These are phyloP conservation scores for Papilio dardanus DNA, from an alignment of 1,140 invertebrate genomes.

Conservation along the genomic window DNA sequence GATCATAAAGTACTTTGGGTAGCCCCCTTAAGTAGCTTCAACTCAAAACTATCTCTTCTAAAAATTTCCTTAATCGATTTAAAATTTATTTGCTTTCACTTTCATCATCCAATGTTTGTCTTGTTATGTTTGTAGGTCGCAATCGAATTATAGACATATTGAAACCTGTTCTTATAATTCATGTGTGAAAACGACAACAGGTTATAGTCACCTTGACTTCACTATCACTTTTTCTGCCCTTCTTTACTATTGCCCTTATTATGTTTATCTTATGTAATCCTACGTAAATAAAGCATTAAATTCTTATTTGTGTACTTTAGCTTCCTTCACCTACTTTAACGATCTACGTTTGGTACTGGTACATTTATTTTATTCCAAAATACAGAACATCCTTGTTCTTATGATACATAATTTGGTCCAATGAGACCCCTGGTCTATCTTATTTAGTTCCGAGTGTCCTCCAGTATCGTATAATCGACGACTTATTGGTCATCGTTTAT, in stretches of 20 bases:
- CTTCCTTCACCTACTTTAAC: too few species aligned
- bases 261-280: neutral
- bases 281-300: neutral
- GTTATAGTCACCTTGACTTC: slow-evolving; percentile 24
- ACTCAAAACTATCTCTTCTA: slow-evolving; percentile 39
- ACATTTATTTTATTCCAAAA: too few species aligned
- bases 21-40: neutral
- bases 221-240: slow-evolving; percentile 1
- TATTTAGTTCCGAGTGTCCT: too few species aligned
- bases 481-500: too few species aligned
- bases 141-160: slow-evolving; percentile 27
- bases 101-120: slow-evolving; percentile 41
- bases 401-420: too few species aligned
- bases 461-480: too few species aligned
- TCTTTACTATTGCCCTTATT: neutral
- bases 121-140: slow-evolving; percentile 36
- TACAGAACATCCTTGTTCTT: too few species aligned
- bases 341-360: too few species aligned
- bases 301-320: neutral
- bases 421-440: too few species aligned
- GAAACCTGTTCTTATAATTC: slow-evolving; percentile 22
- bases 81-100: slow-evolving; percentile 55
- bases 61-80: slow-evolving; percentile 53
- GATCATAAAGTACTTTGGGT: too few species aligned
- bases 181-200: slow-evolving; percentile 23